A percentile compares a stretch with the other conserved stretches of the same genome.
Conservation (phyloP, 2,888 invertebrate genomes). For the Xylota sylvarum region DNA sequence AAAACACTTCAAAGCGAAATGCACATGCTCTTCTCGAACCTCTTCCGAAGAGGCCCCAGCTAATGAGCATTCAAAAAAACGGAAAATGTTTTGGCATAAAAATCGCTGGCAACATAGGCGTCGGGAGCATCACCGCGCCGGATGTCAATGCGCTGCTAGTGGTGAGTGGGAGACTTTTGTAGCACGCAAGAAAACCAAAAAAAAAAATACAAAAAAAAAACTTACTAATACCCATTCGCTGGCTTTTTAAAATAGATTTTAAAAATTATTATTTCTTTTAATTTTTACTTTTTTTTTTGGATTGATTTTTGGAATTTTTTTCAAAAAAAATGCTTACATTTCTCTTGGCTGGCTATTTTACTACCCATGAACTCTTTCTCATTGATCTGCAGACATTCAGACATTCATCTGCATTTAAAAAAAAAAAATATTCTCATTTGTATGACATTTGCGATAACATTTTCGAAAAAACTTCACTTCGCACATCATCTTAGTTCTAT, state of each 20-base stretch:
- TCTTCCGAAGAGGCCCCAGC: conserved; percentile 78
- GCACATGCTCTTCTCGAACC: conserved; percentile 80
- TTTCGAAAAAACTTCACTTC: conserved; percentile 52
- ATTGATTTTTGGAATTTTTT: conserved; percentile 26
- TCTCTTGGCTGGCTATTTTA: conserved; percentile 55
- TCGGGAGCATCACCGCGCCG: conserved; percentile 81
- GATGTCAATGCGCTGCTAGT: conserved; percentile 84
- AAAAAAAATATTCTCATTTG: conserved; percentile 21
- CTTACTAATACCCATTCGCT: conserved; percentile 64
- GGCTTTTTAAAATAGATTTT: conserved; percentile 65
- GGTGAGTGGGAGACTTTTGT: conserved; percentile 81
- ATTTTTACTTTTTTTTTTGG: conserved; percentile 31
- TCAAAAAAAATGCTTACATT: conserved; percentile 50
- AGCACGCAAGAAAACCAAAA: conserved; percentile 60
- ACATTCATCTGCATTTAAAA: conserved; percentile 57
- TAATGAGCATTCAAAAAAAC: conserved; percentile 78
- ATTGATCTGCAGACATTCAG: conserved; percentile 62
- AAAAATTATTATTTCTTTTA: conserved; percentile 8
- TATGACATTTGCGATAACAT: conserved; percentile 47
- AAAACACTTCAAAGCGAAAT: conserved; percentile 71
- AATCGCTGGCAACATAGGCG: conserved; percentile 81
- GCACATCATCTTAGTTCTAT: conserved; percentile 63
- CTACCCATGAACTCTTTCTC: conserved; percentile 46
- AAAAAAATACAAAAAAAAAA: conserved; percentile 40
- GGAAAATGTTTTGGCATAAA: conserved; percentile 83